phyloP scores from a whole-genome alignment of 1,140 invertebrate species.

The Lasioglossum baleicum region DNA sequence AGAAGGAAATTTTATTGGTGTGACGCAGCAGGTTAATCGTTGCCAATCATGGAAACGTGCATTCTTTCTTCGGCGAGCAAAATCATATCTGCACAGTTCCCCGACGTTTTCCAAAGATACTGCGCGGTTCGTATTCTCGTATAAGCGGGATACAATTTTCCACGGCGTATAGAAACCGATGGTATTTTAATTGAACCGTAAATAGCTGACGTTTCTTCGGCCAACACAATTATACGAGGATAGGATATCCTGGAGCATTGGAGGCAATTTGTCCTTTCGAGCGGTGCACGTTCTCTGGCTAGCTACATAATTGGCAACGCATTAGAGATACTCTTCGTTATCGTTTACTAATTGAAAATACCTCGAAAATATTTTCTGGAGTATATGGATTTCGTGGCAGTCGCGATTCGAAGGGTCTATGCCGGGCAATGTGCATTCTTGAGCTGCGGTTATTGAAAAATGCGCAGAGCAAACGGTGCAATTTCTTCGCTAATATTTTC shows the following conservation, averaged over 20 bases:
- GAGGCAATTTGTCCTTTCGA: slow-evolving; percentile 44
- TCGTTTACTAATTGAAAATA: slow-evolving; percentile 48
- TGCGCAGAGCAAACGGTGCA: too few species aligned
- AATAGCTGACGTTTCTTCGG: slow-evolving; percentile 28
- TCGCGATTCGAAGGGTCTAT: not conserved
- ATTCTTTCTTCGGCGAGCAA: slow-evolving; percentile 9
- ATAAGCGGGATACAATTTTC: slow-evolving; percentile 39
- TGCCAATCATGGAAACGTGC: slow-evolving; percentile 4
- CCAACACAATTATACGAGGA: slow-evolving; percentile 22
- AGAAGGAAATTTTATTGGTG: not conserved
- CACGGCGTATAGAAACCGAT: slow-evolving; percentile 26
- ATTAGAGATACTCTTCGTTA: slow-evolving; percentile 51
- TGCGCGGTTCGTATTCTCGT: slow-evolving; percentile 25
- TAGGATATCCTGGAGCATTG: slow-evolving; percentile 24
- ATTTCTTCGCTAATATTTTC: too few species aligned
- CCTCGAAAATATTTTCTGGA: slow-evolving; percentile 16
- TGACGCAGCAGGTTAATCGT: not conserved
- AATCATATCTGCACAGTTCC: not conserved
- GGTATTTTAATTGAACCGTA: slow-evolving; percentile 57
- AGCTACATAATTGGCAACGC: slow-evolving; percentile 48
- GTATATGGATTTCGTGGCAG: slow-evolving; percentile 11
- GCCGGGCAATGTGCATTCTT: too few species aligned
- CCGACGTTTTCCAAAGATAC: not conserved
- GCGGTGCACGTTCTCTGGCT: not conserved
- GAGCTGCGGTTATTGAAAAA: too few species aligned